Evolutionary conservation across 1,140 invertebrate genomes (phyloP).

Genomic region (Drosophila funebris): DNA sequence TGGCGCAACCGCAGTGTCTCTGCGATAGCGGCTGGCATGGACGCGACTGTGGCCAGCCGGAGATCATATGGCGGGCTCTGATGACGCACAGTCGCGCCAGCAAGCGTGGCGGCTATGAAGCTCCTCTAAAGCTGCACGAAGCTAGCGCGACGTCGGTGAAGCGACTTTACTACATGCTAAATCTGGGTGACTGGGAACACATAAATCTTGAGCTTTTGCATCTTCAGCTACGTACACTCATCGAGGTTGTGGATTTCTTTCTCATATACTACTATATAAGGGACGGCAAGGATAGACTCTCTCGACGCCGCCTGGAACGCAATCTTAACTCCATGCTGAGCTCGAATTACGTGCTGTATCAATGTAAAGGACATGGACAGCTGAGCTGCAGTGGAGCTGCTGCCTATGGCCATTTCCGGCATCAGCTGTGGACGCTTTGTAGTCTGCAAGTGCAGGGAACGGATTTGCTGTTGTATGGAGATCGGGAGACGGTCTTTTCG

Average conservation of each 20-base stretch:
- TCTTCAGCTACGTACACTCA: conserved; percentile 86
- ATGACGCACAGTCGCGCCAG: conserved; percentile 83
- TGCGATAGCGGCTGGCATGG: conserved; percentile 87
- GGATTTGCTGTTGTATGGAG: conserved; percentile 86
- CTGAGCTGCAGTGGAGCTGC: conserved; percentile 44
- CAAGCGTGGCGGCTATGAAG: conserved; percentile 23
- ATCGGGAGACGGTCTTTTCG: conserved; percentile 86
- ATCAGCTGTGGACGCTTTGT: conserved; percentile 53
- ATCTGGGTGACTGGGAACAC: conserved; percentile 83
- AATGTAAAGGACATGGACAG: conserved; percentile 29
- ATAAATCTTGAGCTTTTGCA: conserved; percentile 86
- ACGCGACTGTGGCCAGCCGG: conserved; percentile 87
- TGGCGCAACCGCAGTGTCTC: conserved; percentile 83
- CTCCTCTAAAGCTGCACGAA: conserved; percentile 53
- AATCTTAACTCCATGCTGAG: conserved; percentile 38
- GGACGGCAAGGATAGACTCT: conserved; percentile 19
- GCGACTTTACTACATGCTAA: conserved; percentile 86
- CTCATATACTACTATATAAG: conserved; percentile 84
- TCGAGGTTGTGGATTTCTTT: conserved; percentile 87
- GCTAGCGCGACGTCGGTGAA: conserved; percentile 84
- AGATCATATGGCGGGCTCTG: conserved; percentile 87
- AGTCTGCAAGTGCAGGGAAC: conserved; percentile 84
- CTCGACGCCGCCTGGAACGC: conserved; percentile 28
- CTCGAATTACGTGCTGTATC: conserved; percentile 53
- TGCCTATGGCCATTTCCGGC: conserved; percentile 51